phyloP scores from a whole-genome alignment of 2,113 vertebrate species.

The Entomyzon cyanotis region DNA sequence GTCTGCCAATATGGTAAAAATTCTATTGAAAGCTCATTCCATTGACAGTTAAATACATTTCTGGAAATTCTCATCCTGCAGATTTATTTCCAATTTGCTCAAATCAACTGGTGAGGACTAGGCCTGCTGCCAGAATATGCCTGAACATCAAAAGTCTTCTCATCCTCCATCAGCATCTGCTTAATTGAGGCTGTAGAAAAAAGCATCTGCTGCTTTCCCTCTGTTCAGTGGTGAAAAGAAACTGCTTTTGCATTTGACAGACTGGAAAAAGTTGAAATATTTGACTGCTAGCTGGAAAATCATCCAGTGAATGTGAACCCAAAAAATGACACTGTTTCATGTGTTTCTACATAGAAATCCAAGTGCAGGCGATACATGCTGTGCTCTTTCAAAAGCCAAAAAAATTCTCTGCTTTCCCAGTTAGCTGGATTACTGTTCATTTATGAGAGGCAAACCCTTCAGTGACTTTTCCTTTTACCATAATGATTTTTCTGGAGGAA shows the following conservation, averaged over 20 bases:
- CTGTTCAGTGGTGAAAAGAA: background rate
- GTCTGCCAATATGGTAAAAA: background rate
- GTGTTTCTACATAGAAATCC: background rate
- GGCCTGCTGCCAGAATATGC: conserved; percentile 6
- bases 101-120: background rate
- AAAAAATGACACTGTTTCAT: background rate
- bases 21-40: background rate
- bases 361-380: background rate
- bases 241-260: background rate
- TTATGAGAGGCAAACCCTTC: background rate
- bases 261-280: background rate
- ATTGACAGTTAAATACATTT: background rate
- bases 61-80: background rate
- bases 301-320: background rate
- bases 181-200: conserved; percentile 3
- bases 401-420: background rate
- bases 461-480: background rate
- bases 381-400: background rate
- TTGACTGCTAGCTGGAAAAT: background rate
- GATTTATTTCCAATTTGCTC: conserved; percentile 28
- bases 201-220: background rate
- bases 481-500: background rate
- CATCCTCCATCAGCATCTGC: background rate
- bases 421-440: background rate
- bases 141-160: background rate